A percentile compares a stretch with the other conserved stretches of the same genome.
phyloP scores from a whole-genome alignment of 2,797 vertebrate species.

The Semotilus atromaculatus region DNA sequence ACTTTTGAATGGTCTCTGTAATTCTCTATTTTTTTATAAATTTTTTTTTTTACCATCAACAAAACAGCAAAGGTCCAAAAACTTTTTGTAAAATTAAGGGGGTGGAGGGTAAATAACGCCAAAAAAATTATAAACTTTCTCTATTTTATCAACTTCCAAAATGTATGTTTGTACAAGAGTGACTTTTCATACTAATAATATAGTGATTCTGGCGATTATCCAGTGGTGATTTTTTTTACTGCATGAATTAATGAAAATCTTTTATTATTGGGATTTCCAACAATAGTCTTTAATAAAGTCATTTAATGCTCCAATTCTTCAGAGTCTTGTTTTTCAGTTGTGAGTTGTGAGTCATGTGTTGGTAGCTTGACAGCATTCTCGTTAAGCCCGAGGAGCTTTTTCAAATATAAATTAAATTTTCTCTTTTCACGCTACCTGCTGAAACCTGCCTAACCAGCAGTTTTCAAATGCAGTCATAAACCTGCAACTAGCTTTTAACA shows the following conservation, averaged over 20 bases:
- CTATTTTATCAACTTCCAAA: not conserved
- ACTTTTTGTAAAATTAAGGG: too few relatives aligned
- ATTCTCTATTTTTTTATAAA: not conserved
- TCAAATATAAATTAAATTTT: not conserved
- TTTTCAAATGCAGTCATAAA: not conserved
- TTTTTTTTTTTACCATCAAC: not conserved
- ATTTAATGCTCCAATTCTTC: not conserved
- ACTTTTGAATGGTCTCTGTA: not conserved
- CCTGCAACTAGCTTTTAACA: not conserved
- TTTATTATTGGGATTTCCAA: not conserved
- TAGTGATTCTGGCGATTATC: not conserved
- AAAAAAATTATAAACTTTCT: not conserved
- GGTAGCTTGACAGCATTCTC: conserved; percentile 7
- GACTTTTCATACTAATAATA: not conserved
- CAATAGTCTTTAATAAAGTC: conserved; percentile 24
- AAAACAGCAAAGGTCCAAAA: too few relatives aligned
- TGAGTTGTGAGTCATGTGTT: not conserved
- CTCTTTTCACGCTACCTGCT: not conserved
- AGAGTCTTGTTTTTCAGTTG: not conserved
- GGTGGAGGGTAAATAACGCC: not conserved
- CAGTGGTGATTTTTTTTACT: not conserved
- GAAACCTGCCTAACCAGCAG: conserved; percentile 24
- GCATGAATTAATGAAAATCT: not conserved
- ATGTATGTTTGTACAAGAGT: not conserved
- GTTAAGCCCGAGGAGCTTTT: conserved; percentile 18